phyloP scores from a whole-genome alignment of 2,888 invertebrate species.

The Thalpophila matura region DNA sequence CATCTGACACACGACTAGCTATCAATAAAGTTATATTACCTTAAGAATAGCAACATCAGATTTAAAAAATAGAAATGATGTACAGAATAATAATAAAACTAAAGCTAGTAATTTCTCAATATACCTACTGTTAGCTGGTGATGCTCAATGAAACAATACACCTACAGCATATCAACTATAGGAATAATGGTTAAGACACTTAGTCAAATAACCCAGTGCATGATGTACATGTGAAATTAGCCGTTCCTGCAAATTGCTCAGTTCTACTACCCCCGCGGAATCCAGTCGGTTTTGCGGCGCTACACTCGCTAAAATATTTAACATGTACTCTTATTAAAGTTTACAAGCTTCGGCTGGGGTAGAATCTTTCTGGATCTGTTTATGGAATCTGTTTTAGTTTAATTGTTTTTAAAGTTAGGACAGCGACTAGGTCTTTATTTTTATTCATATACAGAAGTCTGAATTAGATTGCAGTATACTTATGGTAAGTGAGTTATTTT shows the following conservation, averaged over 20 bases:
- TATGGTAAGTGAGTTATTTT: too few relatives aligned
- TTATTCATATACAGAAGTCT: neutral
- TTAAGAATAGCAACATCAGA: neutral
- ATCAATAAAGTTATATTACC: too few relatives aligned
- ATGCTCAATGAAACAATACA: conserved; percentile 35
- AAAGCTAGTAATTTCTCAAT: neutral
- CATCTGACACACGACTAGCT: too few relatives aligned
- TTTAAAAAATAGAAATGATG: neutral
- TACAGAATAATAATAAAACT: neutral
- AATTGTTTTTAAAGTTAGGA: neutral
- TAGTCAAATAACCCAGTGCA: conserved; percentile 47
- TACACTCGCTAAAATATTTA: conserved; percentile 65
- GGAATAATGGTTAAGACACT: conserved; percentile 43
- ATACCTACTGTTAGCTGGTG: neutral
- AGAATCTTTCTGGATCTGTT: conserved; percentile 29
- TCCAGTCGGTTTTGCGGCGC: conserved; percentile 37
- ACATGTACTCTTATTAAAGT: conserved; percentile 63
- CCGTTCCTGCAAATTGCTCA: conserved; percentile 67
- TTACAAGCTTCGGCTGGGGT: conserved; percentile 38
- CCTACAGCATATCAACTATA: conserved; percentile 11
- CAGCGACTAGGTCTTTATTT: neutral
- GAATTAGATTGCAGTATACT: neutral
- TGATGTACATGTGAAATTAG: conserved; percentile 64
- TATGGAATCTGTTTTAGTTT: conserved; percentile 18
- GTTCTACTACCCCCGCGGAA: conserved; percentile 53